Conservation (phyloP, 2,797 vertebrate genomes). For the Mallotus villosus region DNA sequence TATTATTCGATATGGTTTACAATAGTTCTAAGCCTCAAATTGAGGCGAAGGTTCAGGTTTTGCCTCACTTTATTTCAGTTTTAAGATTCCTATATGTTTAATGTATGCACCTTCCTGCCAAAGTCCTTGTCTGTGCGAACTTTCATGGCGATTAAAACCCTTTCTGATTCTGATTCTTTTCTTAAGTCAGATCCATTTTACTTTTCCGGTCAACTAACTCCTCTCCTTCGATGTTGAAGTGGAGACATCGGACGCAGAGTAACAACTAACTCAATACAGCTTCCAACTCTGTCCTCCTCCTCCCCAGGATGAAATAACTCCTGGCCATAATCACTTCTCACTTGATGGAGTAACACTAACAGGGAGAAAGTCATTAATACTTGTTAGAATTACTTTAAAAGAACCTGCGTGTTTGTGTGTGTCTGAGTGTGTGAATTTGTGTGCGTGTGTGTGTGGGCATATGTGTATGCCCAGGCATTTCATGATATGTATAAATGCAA, state of each 20-base stretch:
- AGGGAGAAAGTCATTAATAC: conserved; percentile 32
- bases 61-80: background rate
- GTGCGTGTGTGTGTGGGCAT: background rate
- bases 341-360: conserved; percentile 10
- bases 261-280: background rate
- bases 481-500: too few species aligned
- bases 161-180: too few species aligned
- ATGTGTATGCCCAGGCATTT: background rate
- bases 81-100: too few species aligned
- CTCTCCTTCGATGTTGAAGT: background rate
- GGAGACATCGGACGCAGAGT: background rate
- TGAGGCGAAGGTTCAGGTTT: background rate
- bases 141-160: too few species aligned
- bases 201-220: background rate
- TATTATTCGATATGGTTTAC: background rate
- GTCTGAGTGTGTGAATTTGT: background rate
- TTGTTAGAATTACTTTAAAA: conserved; percentile 25
- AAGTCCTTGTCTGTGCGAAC: too few species aligned
- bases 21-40: background rate
- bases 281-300: background rate
- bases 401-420: conserved; percentile 24
- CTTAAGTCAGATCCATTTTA: background rate
- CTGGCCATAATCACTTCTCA: conserved; percentile 9
- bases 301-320: background rate
- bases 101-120: too few species aligned